These are phyloP conservation scores for Nymphicus hollandicus DNA, from an alignment of 2,113 vertebrate species.

Conservation along the genomic window DNA sequence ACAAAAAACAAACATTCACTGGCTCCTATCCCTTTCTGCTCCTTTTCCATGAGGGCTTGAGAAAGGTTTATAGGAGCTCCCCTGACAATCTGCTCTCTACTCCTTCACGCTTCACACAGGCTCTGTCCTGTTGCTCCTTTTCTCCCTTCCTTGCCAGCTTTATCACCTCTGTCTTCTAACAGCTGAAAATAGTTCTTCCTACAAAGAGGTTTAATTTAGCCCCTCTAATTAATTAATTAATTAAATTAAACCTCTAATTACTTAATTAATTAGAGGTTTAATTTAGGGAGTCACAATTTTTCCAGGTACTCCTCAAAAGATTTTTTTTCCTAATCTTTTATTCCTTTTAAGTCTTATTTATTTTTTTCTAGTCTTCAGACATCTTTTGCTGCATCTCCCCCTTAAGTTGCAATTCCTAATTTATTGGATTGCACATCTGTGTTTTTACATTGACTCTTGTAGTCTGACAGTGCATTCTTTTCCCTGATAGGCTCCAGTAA, in stretches of 20 bases:
- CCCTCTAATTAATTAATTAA: neutral
- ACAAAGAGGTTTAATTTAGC: neutral
- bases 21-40: neutral
- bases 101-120: rapidly evolving
- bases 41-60: neutral
- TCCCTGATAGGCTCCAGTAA: neutral
- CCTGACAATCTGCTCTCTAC: neutral
- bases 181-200: neutral
- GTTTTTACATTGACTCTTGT: neutral
- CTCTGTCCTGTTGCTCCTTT: neutral
- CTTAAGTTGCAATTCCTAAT: neutral
- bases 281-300: neutral
- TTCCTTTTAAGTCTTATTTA: neutral
- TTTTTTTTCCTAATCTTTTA: neutral
- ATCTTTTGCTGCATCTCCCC: neutral
- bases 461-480: neutral
- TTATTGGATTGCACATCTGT: neutral
- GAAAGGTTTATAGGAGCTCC: neutral
- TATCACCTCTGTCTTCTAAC: neutral
- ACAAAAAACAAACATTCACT: neutral
- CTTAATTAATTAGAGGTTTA: neutral
- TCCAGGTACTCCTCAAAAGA: neutral
- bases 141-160: neutral
- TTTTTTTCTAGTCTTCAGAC: neutral
- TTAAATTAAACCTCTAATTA: neutral